These are phyloP conservation scores for Cyrtorhinus lividipennis DNA, from an alignment of 1,140 invertebrate species.

Conservation along the genomic window DNA sequence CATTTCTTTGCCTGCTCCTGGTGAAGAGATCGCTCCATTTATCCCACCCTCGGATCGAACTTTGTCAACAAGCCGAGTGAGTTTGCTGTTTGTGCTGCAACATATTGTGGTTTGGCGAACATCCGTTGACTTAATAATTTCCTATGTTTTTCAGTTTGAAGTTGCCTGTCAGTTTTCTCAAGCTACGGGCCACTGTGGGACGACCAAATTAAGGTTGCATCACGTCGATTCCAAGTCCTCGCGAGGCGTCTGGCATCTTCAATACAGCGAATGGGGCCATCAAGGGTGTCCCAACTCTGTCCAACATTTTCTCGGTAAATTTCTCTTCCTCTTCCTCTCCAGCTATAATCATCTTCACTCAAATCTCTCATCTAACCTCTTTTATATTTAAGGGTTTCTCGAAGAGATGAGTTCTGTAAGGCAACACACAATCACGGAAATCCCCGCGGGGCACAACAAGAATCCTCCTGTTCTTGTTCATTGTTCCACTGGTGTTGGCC, in stretches of 20 bases:
- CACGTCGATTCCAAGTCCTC: constrained; percentile 37
- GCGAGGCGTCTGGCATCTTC: constrained; percentile 63
- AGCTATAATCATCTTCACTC: too few species aligned
- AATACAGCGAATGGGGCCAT: constrained; percentile 63
- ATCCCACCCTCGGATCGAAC: constrained; percentile 29
- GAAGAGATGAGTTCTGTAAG: constrained; percentile 72
- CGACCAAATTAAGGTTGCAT: constrained; percentile 40
- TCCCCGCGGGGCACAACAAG: constrained; percentile 47
- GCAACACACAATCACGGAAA: constrained; percentile 49
- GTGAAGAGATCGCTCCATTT: constrained; percentile 27
- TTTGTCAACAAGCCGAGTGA: constrained; percentile 35
- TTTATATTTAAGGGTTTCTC: constrained; percentile 44
- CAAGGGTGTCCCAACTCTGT: constrained; percentile 47
- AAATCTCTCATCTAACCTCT: background rate
- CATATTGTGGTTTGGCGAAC: background rate
- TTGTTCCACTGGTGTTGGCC: constrained; percentile 52
- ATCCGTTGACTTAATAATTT: too few species aligned
- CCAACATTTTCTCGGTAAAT: constrained; percentile 46
- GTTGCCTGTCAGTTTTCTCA: constrained; percentile 47
- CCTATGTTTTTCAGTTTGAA: constrained; percentile 40
- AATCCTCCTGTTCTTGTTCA: constrained; percentile 54
- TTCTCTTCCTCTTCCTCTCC: too few species aligned
- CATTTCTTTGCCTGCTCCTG: constrained; percentile 47
- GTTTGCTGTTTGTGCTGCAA: constrained; percentile 6
- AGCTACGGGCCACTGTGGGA: constrained; percentile 41